Evolutionary conservation across 2,797 vertebrate genomes (phyloP).

Genomic region (Rhyacichthys aspro): DNA sequence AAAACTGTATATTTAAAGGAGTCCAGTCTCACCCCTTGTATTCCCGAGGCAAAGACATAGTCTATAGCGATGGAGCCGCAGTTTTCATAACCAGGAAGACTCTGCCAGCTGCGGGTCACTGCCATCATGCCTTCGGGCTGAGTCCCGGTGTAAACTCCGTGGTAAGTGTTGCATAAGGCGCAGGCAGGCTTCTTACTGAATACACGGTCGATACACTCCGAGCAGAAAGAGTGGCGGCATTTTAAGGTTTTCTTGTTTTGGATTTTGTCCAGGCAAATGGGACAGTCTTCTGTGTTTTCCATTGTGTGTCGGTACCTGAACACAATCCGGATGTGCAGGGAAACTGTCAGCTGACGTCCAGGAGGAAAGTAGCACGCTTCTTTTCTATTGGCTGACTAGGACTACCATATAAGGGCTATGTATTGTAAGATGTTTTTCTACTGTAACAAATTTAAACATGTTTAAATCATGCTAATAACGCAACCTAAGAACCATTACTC

Average conservation of each 20-base stretch:
- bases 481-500: too few relatives aligned
- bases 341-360: conserved; percentile 10
- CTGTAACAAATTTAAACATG: too few relatives aligned
- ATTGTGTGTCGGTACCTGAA: conserved; percentile 15
- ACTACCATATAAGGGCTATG: too few relatives aligned
- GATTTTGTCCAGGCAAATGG: conserved; percentile 80
- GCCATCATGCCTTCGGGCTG: conserved; percentile 85
- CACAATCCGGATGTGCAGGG: neutral
- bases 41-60: conserved; percentile 82
- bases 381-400: neutral
- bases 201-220: conserved; percentile 80
- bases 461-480: too few relatives aligned
- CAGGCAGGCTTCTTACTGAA: conserved; percentile 82
- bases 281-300: conserved; percentile 41
- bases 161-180: conserved; percentile 84
- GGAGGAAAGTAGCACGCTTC: neutral
- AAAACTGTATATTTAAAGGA: neutral
- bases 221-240: conserved; percentile 84
- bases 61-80: conserved; percentile 81
- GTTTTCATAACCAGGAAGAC: conserved; percentile 81
- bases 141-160: conserved; percentile 81
- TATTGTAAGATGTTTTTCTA: too few relatives aligned
- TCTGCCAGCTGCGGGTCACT: conserved; percentile 71
- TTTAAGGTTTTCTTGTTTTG: conserved; percentile 77
- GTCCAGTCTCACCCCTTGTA: conserved; percentile 83